Base-by-base conservation (phyloP, 2,113 vertebrate genomes). In the Callaeas wilsoni region DNA sequence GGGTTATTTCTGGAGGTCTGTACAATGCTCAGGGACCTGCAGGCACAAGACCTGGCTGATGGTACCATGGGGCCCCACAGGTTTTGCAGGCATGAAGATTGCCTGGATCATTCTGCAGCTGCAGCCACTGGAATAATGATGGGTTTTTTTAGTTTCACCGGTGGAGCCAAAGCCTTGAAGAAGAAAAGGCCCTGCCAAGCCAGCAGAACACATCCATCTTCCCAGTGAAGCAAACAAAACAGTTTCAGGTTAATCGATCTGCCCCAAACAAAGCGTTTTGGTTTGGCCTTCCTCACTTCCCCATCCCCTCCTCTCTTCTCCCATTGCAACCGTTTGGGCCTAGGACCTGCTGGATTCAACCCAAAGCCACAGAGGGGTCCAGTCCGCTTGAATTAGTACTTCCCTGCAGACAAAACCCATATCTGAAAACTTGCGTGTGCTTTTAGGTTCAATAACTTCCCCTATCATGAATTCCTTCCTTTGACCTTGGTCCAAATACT, bases 191-290 rank as follows among this genome's bases (percentile, higher is more conserved):
- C 60, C 69, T 94, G 86, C 93, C 94, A 94, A 96, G 86, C 70
- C 60, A 78, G 68, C 80, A 94, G 94, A 95, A 84, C 80, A 78
- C 60, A 94, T 95, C 60, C 80, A 64, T 92, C 95, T 96, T 95
- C 76, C 68, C 0, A 0, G 33, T 15, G 76, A 91, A 86, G 77
- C 4, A 29, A 90, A 90, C 35, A 81, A 60, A 22, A 0, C 21
- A 18, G 37, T 87, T 94, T 87, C 93, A 84, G 86, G 60, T 94
- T 87, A 92, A 94, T 89, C 0, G 0, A 75, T 81, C 73, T 71
- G 53, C 76, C 94, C 80, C 84, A 78, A 93, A 92, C 39, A 8
- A 84, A 91, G 73, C 0, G 0, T 74, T 95, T 84, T 84, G 95
- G 95, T 92, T 96, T 97, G 95, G 91, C 86, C 84, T 87, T 91